Evolutionary conservation across 2,888 invertebrate species (phyloP).

Genomic region (Andrena hattorfiana): DNA sequence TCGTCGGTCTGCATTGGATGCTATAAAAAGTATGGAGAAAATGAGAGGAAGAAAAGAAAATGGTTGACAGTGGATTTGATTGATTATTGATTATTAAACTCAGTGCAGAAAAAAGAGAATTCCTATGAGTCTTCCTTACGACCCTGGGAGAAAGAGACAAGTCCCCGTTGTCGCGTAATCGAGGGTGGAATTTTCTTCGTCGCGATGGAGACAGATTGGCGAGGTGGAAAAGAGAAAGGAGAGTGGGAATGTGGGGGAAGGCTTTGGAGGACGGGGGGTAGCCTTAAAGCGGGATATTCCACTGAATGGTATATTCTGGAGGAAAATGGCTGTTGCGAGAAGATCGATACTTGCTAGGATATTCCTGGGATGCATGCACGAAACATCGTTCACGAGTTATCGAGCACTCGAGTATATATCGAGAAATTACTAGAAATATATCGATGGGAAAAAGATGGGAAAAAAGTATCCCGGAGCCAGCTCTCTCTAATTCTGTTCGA

Average conservation of each 20-base stretch:
- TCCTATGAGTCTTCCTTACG: not conserved
- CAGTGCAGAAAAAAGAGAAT: not conserved
- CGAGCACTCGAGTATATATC: too few species aligned
- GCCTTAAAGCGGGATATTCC: conserved; percentile 23
- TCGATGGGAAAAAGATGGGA: too few species aligned
- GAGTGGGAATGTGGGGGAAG: not conserved
- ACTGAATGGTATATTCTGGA: conserved; percentile 14
- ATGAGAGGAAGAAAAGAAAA: not conserved
- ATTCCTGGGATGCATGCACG: too few species aligned
- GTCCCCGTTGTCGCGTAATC: conserved; percentile 24
- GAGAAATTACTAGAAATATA: too few species aligned
- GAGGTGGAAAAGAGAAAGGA: conserved; percentile 32
- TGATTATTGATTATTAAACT: conserved; percentile 17
- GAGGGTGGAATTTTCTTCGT: conserved; percentile 36
- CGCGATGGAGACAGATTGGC: conserved; percentile 47
- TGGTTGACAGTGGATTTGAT: conserved; percentile 39
- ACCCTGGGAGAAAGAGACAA: not conserved
- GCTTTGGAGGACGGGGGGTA: not conserved
- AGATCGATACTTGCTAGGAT: conserved; percentile 23
- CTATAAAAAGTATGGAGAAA: too few species aligned
- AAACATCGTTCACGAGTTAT: too few species aligned
- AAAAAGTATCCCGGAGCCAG: too few species aligned
- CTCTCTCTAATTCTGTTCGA: too few species aligned
- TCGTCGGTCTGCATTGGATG: too few species aligned
- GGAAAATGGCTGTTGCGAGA: conserved; percentile 10